phyloP scores from a whole-genome alignment of 2,888 invertebrate species.

The Cetonia aurata region DNA sequence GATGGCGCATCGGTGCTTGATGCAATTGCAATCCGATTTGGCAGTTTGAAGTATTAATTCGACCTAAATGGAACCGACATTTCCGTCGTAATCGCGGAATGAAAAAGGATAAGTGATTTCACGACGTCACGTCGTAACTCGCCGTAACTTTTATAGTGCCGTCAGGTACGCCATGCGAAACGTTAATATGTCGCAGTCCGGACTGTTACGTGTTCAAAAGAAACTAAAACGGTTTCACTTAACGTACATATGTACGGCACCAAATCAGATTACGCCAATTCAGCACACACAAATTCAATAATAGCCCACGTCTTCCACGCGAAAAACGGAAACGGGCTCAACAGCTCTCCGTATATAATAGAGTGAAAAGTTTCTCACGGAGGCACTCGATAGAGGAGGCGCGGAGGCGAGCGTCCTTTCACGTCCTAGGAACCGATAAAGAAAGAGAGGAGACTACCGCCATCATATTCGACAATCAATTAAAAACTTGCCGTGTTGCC shows the following conservation, averaged over 20 bases:
- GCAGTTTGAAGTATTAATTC: no score
- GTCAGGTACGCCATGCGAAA: no score
- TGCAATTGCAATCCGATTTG: no score
- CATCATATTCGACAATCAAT: slow-evolving; percentile 37
- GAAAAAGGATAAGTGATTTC: no score
- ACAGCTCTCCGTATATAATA: not conserved
- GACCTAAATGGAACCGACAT: no score
- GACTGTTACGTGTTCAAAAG: not conserved
- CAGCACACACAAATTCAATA: slow-evolving; percentile 26
- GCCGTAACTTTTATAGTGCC: no score
- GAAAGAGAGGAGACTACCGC: not conserved
- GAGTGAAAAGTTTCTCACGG: slow-evolving; percentile 6
- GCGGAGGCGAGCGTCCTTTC: not conserved
- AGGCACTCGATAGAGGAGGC: not conserved
- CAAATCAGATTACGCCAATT: slow-evolving; percentile 22
- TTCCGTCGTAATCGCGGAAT: no score
- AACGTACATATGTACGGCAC: not conserved
- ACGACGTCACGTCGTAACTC: no score
- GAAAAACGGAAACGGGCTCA: slow-evolving; percentile 5
- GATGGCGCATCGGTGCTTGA: no score
- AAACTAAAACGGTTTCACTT: slow-evolving; percentile 2
- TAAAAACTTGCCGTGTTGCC: slow-evolving; percentile 27
- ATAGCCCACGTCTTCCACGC: not conserved
- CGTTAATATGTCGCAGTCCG: not conserved
- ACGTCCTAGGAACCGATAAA: not conserved